These are phyloP conservation scores for Drosophila pandora DNA, from an alignment of 1,140 invertebrate genomes.

Conservation along the genomic window DNA sequence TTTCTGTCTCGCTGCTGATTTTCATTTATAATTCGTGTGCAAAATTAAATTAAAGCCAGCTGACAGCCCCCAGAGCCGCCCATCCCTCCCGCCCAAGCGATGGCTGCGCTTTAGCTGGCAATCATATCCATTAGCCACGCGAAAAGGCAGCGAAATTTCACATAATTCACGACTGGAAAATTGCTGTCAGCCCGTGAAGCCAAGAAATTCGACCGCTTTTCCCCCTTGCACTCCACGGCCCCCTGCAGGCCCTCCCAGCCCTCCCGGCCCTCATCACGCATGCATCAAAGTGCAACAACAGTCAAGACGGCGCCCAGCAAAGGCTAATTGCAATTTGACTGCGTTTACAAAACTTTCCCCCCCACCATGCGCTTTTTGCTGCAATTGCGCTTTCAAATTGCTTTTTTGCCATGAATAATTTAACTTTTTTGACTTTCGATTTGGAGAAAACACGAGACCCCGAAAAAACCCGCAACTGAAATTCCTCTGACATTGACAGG, in stretches of 20 bases:
- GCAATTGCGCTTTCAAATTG: slow-evolving; percentile 67
- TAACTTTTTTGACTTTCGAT: slow-evolving; percentile 81
- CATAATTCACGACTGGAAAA: slow-evolving; percentile 82
- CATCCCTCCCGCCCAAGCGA: slow-evolving; percentile 27
- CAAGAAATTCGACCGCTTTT: slow-evolving; percentile 24
- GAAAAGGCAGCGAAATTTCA: slow-evolving; percentile 69
- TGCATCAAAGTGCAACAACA: slow-evolving; percentile 73
- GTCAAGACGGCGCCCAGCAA: slow-evolving; percentile 66
- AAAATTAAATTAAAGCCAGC: slow-evolving; percentile 82
- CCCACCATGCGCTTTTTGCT: background rate
- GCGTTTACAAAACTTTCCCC: slow-evolving; percentile 69
- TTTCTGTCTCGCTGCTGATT: slow-evolving; percentile 59
- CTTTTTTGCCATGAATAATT: slow-evolving; percentile 80
- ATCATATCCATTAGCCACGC: slow-evolving; percentile 80
- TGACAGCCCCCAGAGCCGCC: slow-evolving; percentile 51
- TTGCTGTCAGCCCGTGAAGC: slow-evolving; percentile 62
- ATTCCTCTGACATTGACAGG: slow-evolving; percentile 77
- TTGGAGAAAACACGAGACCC: slow-evolving; percentile 68
- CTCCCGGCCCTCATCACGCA: slow-evolving; percentile 53
- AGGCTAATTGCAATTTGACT: slow-evolving; percentile 82
- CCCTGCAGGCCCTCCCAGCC: background rate
- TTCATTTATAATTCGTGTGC: slow-evolving; percentile 81
- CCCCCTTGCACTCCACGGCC: background rate
- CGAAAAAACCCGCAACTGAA: slow-evolving; percentile 46
- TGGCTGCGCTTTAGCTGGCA: slow-evolving; percentile 77